A percentile compares a stretch with the other conserved stretches of the same genome.
Evolutionary conservation across 2,888 invertebrate species (phyloP).

Genomic region (Cheilosia soror): DNA sequence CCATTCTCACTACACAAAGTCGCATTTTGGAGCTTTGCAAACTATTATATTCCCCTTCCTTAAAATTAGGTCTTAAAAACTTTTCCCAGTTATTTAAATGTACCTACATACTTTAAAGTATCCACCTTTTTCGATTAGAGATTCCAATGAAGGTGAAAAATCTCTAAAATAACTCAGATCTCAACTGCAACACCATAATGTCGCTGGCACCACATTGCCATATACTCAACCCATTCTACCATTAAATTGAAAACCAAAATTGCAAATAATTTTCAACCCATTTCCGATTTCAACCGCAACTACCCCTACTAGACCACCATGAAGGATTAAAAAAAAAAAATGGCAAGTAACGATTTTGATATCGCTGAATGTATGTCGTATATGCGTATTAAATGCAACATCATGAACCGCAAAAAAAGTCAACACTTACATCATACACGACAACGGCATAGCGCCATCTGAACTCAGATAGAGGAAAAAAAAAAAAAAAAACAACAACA

Average conservation of each 20-base stretch:
- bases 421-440: slow-evolving; percentile 52
- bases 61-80: too few relatives aligned
- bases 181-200: slow-evolving; percentile 7
- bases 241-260: slow-evolving; percentile 57
- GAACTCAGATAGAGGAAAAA: slow-evolving; percentile 16
- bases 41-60: too few relatives aligned
- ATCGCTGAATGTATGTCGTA: slow-evolving; percentile 21
- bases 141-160: slow-evolving; percentile 22
- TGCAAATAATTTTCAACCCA: slow-evolving; percentile 33
- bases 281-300: slow-evolving; percentile 14
- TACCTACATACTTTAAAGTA: background rate
- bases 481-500: slow-evolving; percentile 11
- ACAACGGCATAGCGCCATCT: slow-evolving; percentile 53
- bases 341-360: slow-evolving; percentile 51
- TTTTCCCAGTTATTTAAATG: background rate
- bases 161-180: slow-evolving; percentile 28
- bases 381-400: slow-evolving; percentile 49
- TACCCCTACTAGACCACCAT: slow-evolving; percentile 9
- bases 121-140: background rate
- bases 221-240: background rate
- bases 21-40: too few relatives aligned
- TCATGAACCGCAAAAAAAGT: slow-evolving; percentile 17
- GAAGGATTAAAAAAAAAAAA: slow-evolving; percentile 33
- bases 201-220: background rate
- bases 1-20: too few relatives aligned